Conservation (phyloP, 2,797 vertebrate species). For the Propithecus perrieri region DNA sequence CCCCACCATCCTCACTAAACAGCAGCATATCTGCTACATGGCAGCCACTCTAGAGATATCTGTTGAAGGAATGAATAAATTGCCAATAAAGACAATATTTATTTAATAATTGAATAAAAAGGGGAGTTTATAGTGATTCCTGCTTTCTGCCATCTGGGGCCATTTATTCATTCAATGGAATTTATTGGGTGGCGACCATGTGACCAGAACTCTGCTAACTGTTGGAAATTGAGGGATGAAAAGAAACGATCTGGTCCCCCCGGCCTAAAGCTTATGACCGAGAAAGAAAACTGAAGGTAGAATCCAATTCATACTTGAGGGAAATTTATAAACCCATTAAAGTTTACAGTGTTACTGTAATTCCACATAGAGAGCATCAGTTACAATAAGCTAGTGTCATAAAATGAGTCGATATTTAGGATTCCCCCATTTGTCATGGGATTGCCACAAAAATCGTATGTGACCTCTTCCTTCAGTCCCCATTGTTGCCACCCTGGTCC, state of each 20-base stretch:
- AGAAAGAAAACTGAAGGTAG: background rate
- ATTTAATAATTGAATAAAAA: slow-evolving; percentile 14
- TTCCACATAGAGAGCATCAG: background rate
- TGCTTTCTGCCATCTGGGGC: background rate
- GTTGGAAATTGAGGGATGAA: background rate
- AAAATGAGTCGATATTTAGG: background rate
- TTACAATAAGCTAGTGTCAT: background rate
- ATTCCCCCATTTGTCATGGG: background rate
- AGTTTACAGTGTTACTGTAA: background rate
- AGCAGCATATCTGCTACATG: fast-evolving
- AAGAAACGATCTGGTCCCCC: background rate
- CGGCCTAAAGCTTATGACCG: background rate
- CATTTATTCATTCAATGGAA: background rate
- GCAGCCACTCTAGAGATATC: background rate
- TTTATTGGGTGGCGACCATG: background rate
- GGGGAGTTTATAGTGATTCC: background rate
- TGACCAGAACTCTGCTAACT: background rate
- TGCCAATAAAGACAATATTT: background rate
- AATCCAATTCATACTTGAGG: background rate
- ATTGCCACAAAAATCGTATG: background rate
- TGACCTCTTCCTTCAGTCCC: background rate
- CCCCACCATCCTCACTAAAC: background rate
- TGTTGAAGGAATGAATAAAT: background rate
- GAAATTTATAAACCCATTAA: slow-evolving; percentile 29
- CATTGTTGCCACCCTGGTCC: fast-evolving